Percentiles rank a stretch among this genome's conserved stretches.
phyloP scores from a whole-genome alignment of 2,888 invertebrate species.

The Actias luna region DNA sequence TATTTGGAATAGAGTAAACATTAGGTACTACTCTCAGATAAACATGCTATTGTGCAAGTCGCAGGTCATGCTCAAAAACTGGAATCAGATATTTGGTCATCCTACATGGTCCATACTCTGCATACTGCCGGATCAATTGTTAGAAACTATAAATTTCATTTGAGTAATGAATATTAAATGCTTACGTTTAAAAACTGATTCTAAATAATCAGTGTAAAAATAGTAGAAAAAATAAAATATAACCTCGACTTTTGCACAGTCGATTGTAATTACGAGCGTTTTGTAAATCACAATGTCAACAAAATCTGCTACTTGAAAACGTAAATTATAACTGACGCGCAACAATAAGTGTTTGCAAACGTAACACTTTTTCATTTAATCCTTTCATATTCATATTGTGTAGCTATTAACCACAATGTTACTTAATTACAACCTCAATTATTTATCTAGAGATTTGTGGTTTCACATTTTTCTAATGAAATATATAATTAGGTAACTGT shows the following conservation, averaged over 20 bases:
- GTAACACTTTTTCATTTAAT: too few relatives aligned
- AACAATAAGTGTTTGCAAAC: background rate
- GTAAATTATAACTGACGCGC: background rate
- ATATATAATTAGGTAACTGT: too few relatives aligned
- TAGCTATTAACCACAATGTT: too few relatives aligned
- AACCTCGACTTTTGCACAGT: background rate
- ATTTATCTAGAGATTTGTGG: too few relatives aligned
- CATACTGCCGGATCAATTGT: slow-evolving; percentile 45
- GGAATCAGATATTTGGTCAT: slow-evolving; percentile 61
- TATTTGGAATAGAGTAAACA: background rate
- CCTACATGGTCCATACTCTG: slow-evolving; percentile 65
- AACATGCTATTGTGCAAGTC: slow-evolving; percentile 55
- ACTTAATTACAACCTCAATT: too few relatives aligned
- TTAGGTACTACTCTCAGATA: slow-evolving; percentile 63
- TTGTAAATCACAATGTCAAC: background rate
- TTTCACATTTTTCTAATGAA: too few relatives aligned
- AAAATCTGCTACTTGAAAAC: background rate
- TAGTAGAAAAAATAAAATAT: background rate
- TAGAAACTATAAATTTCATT: slow-evolving; percentile 39
- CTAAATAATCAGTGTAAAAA: background rate
- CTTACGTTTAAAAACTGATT: slow-evolving; percentile 14
- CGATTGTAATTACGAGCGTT: background rate
- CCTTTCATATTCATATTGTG: too few relatives aligned
- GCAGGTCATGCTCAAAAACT: slow-evolving; percentile 49
- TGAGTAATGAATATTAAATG: slow-evolving; percentile 23